Evolutionary conservation across 2,888 invertebrate genomes (phyloP).

Genomic region (Acanthoscelides obtectus): DNA sequence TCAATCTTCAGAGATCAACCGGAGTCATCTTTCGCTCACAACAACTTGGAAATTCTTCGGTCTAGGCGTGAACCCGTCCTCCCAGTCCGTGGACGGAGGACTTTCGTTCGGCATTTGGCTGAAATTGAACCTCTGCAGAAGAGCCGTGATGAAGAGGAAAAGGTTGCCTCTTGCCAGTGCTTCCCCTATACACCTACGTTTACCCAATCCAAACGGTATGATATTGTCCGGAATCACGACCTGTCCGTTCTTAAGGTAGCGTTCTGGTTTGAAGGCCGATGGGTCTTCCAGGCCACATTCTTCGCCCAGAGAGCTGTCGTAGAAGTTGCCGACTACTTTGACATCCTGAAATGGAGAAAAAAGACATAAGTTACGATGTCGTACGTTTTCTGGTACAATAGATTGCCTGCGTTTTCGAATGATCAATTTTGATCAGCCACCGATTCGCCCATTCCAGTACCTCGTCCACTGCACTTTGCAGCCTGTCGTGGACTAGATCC

Average conservation of each 20-base stretch:
- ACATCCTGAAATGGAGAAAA: conserved; percentile 57
- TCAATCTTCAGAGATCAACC: too few relatives aligned
- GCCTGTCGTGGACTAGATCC: too few relatives aligned
- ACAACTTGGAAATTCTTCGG: conserved; percentile 68
- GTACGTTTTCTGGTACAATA: too few relatives aligned
- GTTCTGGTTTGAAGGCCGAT: conserved; percentile 67
- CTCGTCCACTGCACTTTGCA: too few relatives aligned
- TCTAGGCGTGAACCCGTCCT: conserved; percentile 75
- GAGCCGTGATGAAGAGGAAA: conserved; percentile 67
- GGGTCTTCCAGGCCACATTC: conserved; percentile 63
- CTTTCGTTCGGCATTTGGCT: conserved; percentile 61
- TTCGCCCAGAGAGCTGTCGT: conserved; percentile 66
- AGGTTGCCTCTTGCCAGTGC: conserved; percentile 71
- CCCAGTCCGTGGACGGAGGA: conserved; percentile 60
- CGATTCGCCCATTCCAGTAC: too few relatives aligned
- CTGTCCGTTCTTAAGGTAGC: conserved; percentile 62
- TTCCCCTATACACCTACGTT: conserved; percentile 80
- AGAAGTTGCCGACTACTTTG: conserved; percentile 73
- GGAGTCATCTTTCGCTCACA: conserved; percentile 35
- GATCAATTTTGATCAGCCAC: too few relatives aligned
- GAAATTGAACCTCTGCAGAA: conserved; percentile 71
- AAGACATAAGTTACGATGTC: conserved; percentile 10
- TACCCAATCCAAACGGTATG: conserved; percentile 74
- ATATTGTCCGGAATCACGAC: conserved; percentile 61
- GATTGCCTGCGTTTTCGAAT: too few relatives aligned